Percentiles rank a stretch among this genome's conserved stretches.
phyloP scores from a whole-genome alignment of 2,113 vertebrate species.

The Fregetta grallaria region DNA sequence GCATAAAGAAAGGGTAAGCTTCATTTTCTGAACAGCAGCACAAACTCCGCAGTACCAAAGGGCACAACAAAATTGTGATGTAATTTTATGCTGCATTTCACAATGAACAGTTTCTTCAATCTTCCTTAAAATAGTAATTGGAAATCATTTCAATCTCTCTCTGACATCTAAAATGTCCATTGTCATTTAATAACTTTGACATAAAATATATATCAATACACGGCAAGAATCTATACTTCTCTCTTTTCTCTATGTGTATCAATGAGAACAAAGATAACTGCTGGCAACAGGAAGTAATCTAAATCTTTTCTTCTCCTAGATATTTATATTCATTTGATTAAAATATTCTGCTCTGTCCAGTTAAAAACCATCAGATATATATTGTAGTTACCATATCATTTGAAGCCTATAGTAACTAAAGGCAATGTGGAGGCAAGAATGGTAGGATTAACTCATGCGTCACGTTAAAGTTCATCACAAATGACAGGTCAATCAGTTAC shows the following conservation, averaged over 20 bases:
- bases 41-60: background rate
- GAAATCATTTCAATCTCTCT: background rate
- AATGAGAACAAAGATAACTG: background rate
- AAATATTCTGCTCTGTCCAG: background rate
- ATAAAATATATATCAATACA: background rate
- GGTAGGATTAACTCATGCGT: conserved; percentile 62
- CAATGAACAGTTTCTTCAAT: background rate
- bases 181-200: background rate
- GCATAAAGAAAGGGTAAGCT: background rate
- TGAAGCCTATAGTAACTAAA: conserved; percentile 47
- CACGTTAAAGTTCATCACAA: conserved; percentile 68
- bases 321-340: background rate
- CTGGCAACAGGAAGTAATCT: background rate
- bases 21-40: background rate
- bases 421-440: conserved; percentile 11
- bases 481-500: conserved; percentile 77
- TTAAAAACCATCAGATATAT: background rate
- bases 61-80: background rate
- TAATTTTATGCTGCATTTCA: background rate
- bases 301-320: background rate
- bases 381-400: background rate
- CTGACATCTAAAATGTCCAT: background rate
- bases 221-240: background rate
- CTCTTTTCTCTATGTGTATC: background rate
- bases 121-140: background rate